Evolutionary conservation across 2,797 vertebrate species (phyloP), one percentile per base, ranked within the genome.

Genomic region (Alauda arvensis): DNA sequence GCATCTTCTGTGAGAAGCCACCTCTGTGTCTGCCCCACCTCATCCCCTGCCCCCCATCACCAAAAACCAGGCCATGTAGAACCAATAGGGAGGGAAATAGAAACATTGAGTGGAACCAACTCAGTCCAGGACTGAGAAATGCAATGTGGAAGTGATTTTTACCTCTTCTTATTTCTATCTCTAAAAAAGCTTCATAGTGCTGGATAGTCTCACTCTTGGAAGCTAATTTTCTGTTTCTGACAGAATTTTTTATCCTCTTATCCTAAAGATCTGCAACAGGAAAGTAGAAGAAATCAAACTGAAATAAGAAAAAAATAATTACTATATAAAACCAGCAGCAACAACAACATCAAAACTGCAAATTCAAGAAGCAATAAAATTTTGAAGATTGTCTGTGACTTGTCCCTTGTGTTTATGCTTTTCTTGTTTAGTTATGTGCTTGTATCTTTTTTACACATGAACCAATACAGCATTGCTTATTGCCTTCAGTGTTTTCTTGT

Each of bases 41-140:
- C 12, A 3, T 5, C 7, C 21, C 5, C 2, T 5, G 4, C 4
- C 21, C 1, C 5, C 6, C 5, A 21, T 34, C 40, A 26, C 23
- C 23, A 37, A n/a, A 77, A 65, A 17, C 14, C 12, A 25, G 11
- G 23, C 28, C 1, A 1, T 46, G 18, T 39, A 46, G 37, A 77
- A 20, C 23, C 18, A 55, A 9, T 28, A 12, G 10, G 14, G 28
- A 39, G 6, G 8, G 11, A 69, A 62, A 33, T 6, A 52, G 6
- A 12, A 88, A 72, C 78, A 61, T 8, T 43, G 53, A 31, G 15
- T 42, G 12, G 18, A 72, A 72, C 4, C 4, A 37, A 52, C 26
- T 62, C n/a, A 70, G 37, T 48, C 9, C 29, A 39, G 37, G 10
- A 46, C 8, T 37, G 37, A 68, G 12, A 28, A 74, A 51, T 77